phyloP scores from a whole-genome alignment of 2,113 vertebrate genomes.

The Crotalus viridis region DNA sequence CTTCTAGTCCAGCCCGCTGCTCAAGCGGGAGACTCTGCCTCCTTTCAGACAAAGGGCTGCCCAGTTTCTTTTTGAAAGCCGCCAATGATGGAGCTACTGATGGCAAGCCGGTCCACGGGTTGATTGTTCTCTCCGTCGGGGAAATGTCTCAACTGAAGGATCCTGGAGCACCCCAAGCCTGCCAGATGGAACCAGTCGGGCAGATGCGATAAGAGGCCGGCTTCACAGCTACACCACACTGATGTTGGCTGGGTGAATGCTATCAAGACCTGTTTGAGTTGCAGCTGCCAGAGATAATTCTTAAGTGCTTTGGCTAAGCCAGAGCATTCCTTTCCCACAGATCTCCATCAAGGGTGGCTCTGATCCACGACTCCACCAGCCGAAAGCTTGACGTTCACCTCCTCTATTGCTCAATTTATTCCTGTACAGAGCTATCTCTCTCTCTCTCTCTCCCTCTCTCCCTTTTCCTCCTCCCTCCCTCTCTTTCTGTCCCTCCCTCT shows the following conservation, averaged over 20 bases:
- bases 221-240: not conserved
- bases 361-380: not conserved
- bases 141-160: not conserved
- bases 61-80: not conserved
- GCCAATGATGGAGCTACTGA: not conserved
- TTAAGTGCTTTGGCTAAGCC: not conserved
- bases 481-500: no score
- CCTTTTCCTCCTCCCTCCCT: accelerated
- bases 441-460: not conserved
- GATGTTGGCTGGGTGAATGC: not conserved
- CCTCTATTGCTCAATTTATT: not conserved
- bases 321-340: not conserved
- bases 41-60: not conserved
- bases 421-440: not conserved
- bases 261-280: not conserved
- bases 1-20: not conserved
- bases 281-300: not conserved
- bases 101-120: not conserved
- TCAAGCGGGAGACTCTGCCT: not conserved
- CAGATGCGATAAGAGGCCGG: not conserved
- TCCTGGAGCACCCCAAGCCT: not conserved
- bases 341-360: not conserved
- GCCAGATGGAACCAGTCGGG: not conserved
- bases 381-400: not conserved
- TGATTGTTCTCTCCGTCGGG: not conserved